Evolutionary conservation across 2,888 invertebrate genomes (phyloP).

Genomic region (Peribatodes rhomboidaria): DNA sequence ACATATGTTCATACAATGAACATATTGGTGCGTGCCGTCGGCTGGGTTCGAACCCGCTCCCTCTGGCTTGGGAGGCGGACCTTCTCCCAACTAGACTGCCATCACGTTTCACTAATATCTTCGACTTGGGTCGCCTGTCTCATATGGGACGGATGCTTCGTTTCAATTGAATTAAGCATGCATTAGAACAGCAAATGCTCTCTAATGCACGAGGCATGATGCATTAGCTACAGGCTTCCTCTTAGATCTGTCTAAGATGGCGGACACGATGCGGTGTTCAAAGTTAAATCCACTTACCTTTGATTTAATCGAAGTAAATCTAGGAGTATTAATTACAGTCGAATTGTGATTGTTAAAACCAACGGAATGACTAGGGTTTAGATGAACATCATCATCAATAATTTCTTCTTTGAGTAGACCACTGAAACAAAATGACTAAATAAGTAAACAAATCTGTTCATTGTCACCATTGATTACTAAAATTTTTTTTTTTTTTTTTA

Average conservation of each 20-base stretch:
- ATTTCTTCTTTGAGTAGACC: conserved; percentile 77
- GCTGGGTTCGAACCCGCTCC: no score
- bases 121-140: neutral
- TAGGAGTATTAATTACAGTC: conserved; percentile 48
- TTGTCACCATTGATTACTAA: no score
- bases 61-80: no score
- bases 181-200: neutral
- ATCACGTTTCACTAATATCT: neutral
- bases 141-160: neutral
- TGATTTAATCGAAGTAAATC: conserved; percentile 76
- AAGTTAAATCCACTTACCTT: conserved; percentile 62
- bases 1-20: no score
- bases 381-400: conserved; percentile 57
- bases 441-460: no score
- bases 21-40: no score
- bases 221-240: neutral
- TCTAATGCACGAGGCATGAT: neutral
- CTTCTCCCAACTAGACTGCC: no score
- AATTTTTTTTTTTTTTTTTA: no score
- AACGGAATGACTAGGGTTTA: conserved; percentile 57
- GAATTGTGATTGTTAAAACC: conserved; percentile 48
- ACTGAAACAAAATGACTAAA: conserved; percentile 59
- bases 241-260: neutral
- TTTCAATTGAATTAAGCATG: neutral
- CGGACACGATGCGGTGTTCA: no score